Evolutionary conservation across 2,113 vertebrate genomes (phyloP).

Genomic region (Channa maculata): DNA sequence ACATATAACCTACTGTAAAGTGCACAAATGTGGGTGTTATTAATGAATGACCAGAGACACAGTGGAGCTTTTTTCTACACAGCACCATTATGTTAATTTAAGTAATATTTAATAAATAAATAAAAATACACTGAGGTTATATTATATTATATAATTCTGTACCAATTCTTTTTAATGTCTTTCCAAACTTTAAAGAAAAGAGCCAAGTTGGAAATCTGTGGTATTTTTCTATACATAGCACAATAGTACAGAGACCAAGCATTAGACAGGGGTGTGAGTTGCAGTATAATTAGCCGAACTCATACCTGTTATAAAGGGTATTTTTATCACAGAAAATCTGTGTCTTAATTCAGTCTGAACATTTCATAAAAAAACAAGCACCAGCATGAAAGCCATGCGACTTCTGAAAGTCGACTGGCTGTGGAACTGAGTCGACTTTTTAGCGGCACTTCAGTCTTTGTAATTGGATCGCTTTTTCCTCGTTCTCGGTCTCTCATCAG

Average conservation of each 20-base stretch:
- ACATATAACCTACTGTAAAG: no score
- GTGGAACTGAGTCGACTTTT: conserved; percentile 48
- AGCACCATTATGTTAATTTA: no score
- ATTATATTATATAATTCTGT: no score
- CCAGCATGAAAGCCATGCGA: conserved; percentile 30
- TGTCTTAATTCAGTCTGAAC: conserved; percentile 30
- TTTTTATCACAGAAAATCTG: conserved; percentile 44
- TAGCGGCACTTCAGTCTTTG: conserved; percentile 56
- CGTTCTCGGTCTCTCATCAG: conserved; percentile 49
- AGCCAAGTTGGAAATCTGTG: background rate
- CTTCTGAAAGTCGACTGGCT: conserved; percentile 42
- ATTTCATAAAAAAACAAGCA: conserved; percentile 37
- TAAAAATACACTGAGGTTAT: no score
- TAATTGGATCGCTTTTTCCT: conserved; percentile 63
- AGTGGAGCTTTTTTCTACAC: no score
- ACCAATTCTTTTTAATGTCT: no score
- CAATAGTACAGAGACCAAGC: background rate
- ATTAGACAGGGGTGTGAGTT: no score
- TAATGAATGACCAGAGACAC: no score
- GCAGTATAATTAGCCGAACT: conserved; percentile 40
- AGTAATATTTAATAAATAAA: no score
- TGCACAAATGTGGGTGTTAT: no score
- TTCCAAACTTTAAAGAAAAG: background rate
- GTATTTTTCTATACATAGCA: background rate
- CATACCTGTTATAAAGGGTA: conserved; percentile 26